These are phyloP conservation scores for Mirounga angustirostris DNA, from an alignment of 2,113 vertebrate species.

Conservation along the genomic window DNA sequence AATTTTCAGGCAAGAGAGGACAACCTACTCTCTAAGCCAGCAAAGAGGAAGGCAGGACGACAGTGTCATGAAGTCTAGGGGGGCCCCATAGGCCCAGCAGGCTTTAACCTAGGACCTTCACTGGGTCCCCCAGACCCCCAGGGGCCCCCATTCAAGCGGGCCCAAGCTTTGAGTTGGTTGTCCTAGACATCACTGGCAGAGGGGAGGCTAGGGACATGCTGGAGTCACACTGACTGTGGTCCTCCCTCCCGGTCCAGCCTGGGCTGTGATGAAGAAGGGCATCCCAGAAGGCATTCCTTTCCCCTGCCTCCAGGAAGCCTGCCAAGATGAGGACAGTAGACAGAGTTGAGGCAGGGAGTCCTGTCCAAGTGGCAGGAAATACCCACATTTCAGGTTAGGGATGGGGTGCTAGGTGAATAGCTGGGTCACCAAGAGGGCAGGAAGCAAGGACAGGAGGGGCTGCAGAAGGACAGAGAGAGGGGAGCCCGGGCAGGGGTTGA, in stretches of 20 bases:
- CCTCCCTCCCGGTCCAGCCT: background rate
- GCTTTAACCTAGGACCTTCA: background rate
- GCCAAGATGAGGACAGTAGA: background rate
- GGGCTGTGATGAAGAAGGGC: background rate
- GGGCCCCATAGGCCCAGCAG: background rate
- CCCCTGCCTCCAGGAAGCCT: background rate
- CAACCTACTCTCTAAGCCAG: background rate
- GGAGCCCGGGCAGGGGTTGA: background rate
- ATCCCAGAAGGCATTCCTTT: background rate
- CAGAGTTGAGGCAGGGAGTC: background rate
- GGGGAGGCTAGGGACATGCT: background rate
- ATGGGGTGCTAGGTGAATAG: background rate
- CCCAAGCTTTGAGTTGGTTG: background rate
- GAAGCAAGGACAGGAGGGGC: background rate
- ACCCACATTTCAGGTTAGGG: background rate
- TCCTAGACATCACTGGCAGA: background rate
- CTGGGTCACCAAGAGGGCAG: background rate
- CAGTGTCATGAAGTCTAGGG: background rate
- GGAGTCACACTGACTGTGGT: background rate
- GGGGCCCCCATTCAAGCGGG: background rate
- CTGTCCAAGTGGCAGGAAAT: background rate
- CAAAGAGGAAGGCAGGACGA: background rate
- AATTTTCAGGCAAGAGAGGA: background rate
- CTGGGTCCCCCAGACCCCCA: background rate
- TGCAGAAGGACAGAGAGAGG: background rate